Conservation (phyloP, 2,888 invertebrate genomes). For the Drosophila mimica region DNA sequence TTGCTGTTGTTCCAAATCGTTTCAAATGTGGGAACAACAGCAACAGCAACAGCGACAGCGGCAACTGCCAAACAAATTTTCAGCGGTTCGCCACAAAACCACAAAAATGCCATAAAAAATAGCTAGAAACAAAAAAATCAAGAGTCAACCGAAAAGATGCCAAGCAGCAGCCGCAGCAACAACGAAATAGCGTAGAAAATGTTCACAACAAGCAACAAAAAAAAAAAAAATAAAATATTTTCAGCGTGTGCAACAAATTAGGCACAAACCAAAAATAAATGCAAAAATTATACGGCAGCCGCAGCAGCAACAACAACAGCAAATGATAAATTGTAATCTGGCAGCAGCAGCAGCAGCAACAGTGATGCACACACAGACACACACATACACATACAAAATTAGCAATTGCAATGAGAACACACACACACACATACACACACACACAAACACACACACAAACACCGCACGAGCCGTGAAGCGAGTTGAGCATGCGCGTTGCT, state of each 20-base stretch:
- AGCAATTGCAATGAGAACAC: constrained; percentile 68
- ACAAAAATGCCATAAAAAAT: constrained; percentile 62
- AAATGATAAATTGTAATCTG: constrained; percentile 37
- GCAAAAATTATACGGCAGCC: constrained; percentile 36
- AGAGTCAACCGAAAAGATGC: constrained; percentile 40
- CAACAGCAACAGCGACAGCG: constrained; percentile 9
- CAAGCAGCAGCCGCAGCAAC: constrained; percentile 35
- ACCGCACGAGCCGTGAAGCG: constrained; percentile 56
- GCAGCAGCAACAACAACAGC: constrained; percentile 25
- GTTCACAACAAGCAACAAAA: constrained; percentile 25
- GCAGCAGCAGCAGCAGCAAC: constrained; percentile 22
- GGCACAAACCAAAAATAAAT: constrained; percentile 64
- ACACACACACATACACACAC: constrained; percentile 22
- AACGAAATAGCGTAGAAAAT: constrained; percentile 23
- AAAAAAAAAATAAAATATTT: constrained; percentile 39
- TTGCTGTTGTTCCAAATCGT: constrained; percentile 3
- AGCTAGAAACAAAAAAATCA: constrained; percentile 2
- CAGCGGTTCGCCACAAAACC: constrained; percentile 38
- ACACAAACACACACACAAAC: constrained; percentile 28
- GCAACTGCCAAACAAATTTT: constrained; percentile 23
- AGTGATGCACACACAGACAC: constrained; percentile 30
- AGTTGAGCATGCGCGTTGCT: constrained; percentile 36
- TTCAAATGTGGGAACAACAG: constrained; percentile 1
- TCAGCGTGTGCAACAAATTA: constrained; percentile 63
- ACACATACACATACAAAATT: constrained; percentile 39